Base-by-base conservation (phyloP, 2,888 invertebrate genomes). In the Idaea straminata region DNA sequence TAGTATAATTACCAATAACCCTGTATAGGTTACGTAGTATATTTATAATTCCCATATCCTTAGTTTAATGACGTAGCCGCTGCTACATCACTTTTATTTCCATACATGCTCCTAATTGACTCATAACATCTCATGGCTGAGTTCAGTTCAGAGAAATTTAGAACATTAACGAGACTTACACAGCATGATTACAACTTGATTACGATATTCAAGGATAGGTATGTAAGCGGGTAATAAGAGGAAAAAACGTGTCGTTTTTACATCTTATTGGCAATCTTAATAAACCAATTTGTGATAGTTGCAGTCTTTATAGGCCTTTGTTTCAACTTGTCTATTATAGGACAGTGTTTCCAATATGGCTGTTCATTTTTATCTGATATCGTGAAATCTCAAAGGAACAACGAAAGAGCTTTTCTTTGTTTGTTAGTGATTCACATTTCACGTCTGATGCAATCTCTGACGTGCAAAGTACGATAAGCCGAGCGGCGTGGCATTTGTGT, bases 281-380 rank as follows among this genome's bases (percentile, higher is more conserved):
- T 89, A 89, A 89, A 88, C 86, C 88, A 89, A 89, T 89, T 89
- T 86, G 87, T 83, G 85, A 85, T 78, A 80, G 81, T 77, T 72
- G 72, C 72, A 0, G 15, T 16, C 75, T 81, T 84, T 84, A 83
- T 81, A 75, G 76, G 69, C 80, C 79, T 84, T 77, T 69, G 69
- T 66, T 65, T 66, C 36, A 3, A 6, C 0, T 7, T 58, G 15
- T 58, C 16, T 58, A 58, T 58, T 58, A 58, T 16, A 58, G 16
- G 6, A 57, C 57, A 13, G 47, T 13, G 47, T 47, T 47, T 47
- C 47, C 47, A 47, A 13, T 47, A 47, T 47, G 47, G 47, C 47
- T 47, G 2, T 47, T 47, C 13, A 47, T 47, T 47, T 47, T 47
- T 47, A 47, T 47, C 47, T 47, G 47, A 47, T 47, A 47, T 47